These are phyloP conservation scores for Oreonectes daqikongensis DNA, from an alignment of 2,797 vertebrate species.

Conservation along the genomic window DNA sequence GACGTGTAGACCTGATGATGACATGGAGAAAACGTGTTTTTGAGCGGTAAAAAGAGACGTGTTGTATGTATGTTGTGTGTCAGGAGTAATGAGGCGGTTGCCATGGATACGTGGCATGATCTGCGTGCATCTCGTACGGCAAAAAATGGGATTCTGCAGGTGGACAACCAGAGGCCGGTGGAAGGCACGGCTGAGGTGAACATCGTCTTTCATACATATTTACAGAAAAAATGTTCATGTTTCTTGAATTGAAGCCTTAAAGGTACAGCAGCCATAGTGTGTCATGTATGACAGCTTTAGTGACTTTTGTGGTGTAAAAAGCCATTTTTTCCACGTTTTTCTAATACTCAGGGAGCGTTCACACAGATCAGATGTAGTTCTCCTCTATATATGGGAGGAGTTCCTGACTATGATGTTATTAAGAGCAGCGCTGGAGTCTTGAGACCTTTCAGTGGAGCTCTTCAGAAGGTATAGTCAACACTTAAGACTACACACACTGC, in stretches of 20 bases:
- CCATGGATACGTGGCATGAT: conserved; percentile 87
- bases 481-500: background rate
- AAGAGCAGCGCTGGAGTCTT: conserved; percentile 84
- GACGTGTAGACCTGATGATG: background rate
- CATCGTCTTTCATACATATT: background rate
- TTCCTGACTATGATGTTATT: conserved; percentile 85
- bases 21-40: background rate
- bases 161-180: conserved; percentile 86
- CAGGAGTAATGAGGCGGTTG: conserved; percentile 88
- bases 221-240: background rate
- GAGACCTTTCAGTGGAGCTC: conserved; percentile 85
- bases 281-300: too few relatives aligned
- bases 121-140: conserved; percentile 90
- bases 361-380: conserved; percentile 97
- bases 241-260: background rate
- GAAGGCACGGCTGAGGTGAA: conserved; percentile 91
- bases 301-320: too few relatives aligned
- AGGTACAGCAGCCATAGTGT: too few relatives aligned
- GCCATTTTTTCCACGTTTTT: too few relatives aligned
- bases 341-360: conserved; percentile 93
- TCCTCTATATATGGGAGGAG: conserved; percentile 89
- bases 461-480: conserved; percentile 84
- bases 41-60: background rate
- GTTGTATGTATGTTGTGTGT: conserved; percentile 29
- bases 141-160: conserved; percentile 91